Evolutionary conservation across 35 echinoderm and acorn worm genomes (phyloP).

Genomic region (Chiridota heheva): DNA sequence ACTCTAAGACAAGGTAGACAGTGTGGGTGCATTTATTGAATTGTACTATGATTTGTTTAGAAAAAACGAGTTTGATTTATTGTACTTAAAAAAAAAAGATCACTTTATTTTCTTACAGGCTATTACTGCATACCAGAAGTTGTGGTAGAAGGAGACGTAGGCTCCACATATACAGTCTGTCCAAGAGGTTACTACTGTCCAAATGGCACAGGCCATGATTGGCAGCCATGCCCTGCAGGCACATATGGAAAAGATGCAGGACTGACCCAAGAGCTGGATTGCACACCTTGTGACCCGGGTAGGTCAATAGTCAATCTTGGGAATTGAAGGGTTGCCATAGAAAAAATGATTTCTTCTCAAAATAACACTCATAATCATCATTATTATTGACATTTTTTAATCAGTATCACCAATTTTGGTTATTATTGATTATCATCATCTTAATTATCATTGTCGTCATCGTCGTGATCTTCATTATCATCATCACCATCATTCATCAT

Average conservation of each 20-base stretch:
- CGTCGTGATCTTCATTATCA: no score
- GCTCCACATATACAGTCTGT: conserved; percentile 60
- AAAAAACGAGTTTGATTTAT: no score
- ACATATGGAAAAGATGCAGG: conserved; percentile 61
- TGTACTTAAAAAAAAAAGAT: no score
- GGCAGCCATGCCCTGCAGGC: conserved; percentile 88
- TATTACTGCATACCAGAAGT: conserved; percentile 92
- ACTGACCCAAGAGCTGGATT: conserved; percentile 64
- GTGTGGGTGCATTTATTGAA: not conserved
- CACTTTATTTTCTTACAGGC: conserved; percentile 29
- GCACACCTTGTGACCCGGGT: conserved; percentile 92
- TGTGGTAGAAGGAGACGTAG: conserved; percentile 67
- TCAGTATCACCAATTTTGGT: no score
- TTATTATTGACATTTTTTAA: no score
- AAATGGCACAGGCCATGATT: conserved; percentile 92
- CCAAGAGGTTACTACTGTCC: conserved; percentile 84
- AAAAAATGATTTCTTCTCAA: not conserved
- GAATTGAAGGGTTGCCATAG: no score
- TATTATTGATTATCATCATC: no score
- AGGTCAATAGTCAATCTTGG: not conserved
- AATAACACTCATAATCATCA: not conserved
- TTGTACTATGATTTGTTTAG: not conserved
- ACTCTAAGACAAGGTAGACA: not conserved
- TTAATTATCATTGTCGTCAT: no score
- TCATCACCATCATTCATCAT: no score